phyloP scores from a whole-genome alignment of 2,113 vertebrate species.

The Cynoglossus semilaevis region DNA sequence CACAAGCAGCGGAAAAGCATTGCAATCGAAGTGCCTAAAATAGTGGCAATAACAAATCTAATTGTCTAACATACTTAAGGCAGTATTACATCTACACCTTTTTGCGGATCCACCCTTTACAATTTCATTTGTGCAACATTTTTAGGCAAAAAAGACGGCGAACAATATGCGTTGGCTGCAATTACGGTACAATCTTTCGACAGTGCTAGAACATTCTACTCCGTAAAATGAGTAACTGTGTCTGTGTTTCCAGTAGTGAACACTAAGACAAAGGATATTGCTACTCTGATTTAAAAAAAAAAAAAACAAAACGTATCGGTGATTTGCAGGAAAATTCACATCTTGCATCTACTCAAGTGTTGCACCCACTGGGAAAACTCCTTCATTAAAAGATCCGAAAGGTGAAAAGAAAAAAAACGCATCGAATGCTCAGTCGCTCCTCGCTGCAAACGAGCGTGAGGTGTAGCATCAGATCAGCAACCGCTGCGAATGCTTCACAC shows the following conservation, averaged over 20 bases:
- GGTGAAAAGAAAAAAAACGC: slow-evolving; percentile 21
- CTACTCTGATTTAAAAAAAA: slow-evolving; percentile 59
- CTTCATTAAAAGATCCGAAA: slow-evolving; percentile 7
- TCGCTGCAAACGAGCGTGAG: slow-evolving; percentile 28
- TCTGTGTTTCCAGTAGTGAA: slow-evolving; percentile 41
- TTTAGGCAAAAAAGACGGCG: slow-evolving; percentile 60
- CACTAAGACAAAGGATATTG: slow-evolving; percentile 65
- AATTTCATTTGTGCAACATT: slow-evolving; percentile 52
- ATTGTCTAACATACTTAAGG: slow-evolving; percentile 66
- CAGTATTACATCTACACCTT: slow-evolving; percentile 61
- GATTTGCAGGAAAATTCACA: slow-evolving; percentile 35
- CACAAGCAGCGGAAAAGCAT: slow-evolving; percentile 38
- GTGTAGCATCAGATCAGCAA: slow-evolving; percentile 32
- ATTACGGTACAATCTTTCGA: slow-evolving; percentile 59
- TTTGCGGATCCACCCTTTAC: slow-evolving; percentile 38
- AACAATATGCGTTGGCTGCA: slow-evolving; percentile 48
- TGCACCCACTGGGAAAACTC: slow-evolving; percentile 32
- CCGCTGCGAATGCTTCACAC: slow-evolving; percentile 53
- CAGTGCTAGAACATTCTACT: slow-evolving; percentile 53
- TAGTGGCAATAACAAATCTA: slow-evolving; percentile 42
- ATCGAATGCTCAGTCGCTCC: slow-evolving; percentile 9
- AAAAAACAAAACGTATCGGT: slow-evolving; percentile 9
- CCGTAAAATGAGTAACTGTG: slow-evolving; percentile 26
- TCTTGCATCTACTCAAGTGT: slow-evolving; percentile 37
- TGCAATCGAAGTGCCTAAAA: slow-evolving; percentile 58